These are phyloP conservation scores for Schrankia costaestrigalis DNA, from an alignment of 2,888 invertebrate species.

Conservation along the genomic window DNA sequence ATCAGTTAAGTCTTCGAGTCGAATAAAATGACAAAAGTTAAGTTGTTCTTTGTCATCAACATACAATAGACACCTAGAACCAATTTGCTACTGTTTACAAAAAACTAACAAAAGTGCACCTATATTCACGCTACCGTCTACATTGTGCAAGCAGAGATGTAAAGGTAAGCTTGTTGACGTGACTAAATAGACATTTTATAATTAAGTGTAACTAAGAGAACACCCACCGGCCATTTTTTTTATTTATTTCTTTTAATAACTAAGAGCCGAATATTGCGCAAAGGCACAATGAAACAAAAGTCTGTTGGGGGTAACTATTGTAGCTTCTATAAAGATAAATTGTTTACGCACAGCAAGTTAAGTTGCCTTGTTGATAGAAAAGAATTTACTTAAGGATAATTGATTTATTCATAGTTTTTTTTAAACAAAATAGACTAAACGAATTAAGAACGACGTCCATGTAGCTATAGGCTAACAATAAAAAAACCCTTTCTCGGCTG, in stretches of 20 bases:
- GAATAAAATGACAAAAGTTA: too few species aligned
- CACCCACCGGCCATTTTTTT: conserved; percentile 29
- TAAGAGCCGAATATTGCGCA: conserved; percentile 13
- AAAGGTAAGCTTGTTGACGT: conserved; percentile 12
- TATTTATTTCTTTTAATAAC: too few species aligned
- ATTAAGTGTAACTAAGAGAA: conserved; percentile 20
- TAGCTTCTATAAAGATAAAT: conserved; percentile 1
- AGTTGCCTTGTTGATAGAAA: not conserved
- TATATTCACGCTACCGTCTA: conserved; percentile 11
- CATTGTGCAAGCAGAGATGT: conserved; percentile 4
- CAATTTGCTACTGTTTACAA: too few species aligned
- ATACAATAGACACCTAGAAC: too few species aligned
- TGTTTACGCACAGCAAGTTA: conserved; percentile 1
- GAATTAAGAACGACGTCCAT: too few species aligned
- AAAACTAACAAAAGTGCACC: not conserved
- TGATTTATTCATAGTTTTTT: too few species aligned
- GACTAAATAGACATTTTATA: conserved; percentile 9
- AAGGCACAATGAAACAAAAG: conserved; percentile 6
- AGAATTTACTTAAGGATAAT: not conserved
- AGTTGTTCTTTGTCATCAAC: too few species aligned
- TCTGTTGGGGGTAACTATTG: conserved; percentile 7
- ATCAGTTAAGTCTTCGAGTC: too few species aligned
- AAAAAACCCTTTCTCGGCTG: too few species aligned
- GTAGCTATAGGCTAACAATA: too few species aligned
- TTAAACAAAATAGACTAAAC: too few species aligned